Conservation (phyloP, 1,140 invertebrate genomes). For the Nylanderia fulva region DNA sequence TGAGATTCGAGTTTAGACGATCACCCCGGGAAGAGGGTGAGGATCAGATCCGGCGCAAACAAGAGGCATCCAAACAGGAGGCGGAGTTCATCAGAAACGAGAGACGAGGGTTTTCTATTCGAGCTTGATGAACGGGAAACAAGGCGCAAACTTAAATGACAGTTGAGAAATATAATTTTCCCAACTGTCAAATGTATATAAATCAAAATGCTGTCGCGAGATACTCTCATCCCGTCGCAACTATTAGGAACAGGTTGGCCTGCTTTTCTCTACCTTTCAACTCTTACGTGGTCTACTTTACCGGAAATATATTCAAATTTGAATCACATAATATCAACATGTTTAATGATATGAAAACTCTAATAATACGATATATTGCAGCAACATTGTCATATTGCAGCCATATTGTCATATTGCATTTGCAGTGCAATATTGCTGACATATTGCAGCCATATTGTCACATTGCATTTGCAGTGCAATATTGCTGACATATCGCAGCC, state of each 20-base stretch:
- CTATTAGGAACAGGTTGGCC: background rate
- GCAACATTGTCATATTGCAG: background rate
- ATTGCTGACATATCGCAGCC: no score
- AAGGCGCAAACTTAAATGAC: constrained; percentile 82
- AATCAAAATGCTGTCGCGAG: constrained; percentile 78
- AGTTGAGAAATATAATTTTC: constrained; percentile 85
- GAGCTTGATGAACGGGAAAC: constrained; percentile 76
- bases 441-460: no score
- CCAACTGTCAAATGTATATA: constrained; percentile 82
- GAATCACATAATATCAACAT: constrained; percentile 73
- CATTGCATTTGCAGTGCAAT: no score
- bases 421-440: no score
- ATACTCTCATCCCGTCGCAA: constrained; percentile 63
- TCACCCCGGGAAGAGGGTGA: constrained; percentile 22
- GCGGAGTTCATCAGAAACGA: constrained; percentile 56
- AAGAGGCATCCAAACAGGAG: constrained; percentile 63
- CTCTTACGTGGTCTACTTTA: background rate
- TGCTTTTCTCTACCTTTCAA: constrained; percentile 13
- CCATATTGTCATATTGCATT: no score
- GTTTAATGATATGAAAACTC: constrained; percentile 59
- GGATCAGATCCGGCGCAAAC: constrained; percentile 28
- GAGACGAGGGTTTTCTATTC: constrained; percentile 64
- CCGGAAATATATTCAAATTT: constrained; percentile 68
- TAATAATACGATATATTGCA: background rate
- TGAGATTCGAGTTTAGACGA: constrained; percentile 47